These are phyloP conservation scores for Turdus rufiventris DNA, from an alignment of 2,113 vertebrate species.

Conservation along the genomic window DNA sequence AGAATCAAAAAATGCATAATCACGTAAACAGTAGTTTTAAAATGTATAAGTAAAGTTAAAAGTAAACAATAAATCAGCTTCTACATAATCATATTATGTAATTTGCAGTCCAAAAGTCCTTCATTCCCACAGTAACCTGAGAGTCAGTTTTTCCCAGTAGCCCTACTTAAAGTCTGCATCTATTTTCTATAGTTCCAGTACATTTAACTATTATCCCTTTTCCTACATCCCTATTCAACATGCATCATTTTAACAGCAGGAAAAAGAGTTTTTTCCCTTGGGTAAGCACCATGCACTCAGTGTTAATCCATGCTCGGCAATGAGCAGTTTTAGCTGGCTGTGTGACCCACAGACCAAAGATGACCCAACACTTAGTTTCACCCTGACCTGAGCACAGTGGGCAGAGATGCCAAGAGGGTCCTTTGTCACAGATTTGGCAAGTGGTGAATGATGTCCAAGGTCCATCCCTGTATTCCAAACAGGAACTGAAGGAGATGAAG, in stretches of 20 bases:
- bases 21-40: no score
- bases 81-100: no score
- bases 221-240: background rate
- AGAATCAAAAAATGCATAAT: no score
- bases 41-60: no score
- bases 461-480: background rate
- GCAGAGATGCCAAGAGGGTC: background rate
- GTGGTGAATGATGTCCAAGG: background rate
- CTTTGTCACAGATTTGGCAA: background rate
- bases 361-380: background rate
- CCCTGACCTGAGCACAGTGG: background rate
- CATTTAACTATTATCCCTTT: background rate
- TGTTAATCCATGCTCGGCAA: background rate
- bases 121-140: background rate
- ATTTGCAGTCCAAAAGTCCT: no score
- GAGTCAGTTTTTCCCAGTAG: background rate
- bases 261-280: background rate
- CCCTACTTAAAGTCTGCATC: background rate
- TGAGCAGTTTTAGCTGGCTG: background rate
- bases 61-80: no score
- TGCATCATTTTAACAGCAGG: background rate
- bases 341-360: background rate
- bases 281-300: background rate
- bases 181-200: background rate
- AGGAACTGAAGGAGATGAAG: background rate